phyloP scores from a whole-genome alignment of 2,113 vertebrate genomes.

The Megaleporinus macrocephalus region DNA sequence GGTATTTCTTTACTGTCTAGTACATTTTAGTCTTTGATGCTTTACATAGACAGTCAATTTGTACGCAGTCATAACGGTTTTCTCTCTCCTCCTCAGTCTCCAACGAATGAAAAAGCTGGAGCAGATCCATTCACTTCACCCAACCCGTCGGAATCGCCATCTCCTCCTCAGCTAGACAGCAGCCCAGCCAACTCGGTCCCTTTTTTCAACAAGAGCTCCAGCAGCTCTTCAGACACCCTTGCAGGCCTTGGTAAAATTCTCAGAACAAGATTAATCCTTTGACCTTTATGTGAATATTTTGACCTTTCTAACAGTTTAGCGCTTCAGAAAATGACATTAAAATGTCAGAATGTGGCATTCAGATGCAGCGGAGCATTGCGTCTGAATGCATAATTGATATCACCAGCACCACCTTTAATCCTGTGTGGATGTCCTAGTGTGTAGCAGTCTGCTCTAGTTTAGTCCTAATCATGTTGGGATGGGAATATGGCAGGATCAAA shows the following conservation, averaged over 20 bases:
- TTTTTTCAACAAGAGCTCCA: conserved; percentile 71
- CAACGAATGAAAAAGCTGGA: conserved; percentile 70
- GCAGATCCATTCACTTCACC: conserved; percentile 73
- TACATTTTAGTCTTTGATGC: background rate
- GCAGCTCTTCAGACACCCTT: conserved; percentile 45
- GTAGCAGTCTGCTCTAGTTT: background rate
- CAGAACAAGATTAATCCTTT: conserved; percentile 17
- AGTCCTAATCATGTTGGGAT: background rate
- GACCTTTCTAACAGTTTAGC: conserved; percentile 21
- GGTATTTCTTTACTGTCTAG: background rate
- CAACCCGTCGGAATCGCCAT: conserved; percentile 52
- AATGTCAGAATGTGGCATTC: conserved; percentile 39
- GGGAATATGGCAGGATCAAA: too few species aligned
- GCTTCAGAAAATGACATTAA: conserved; percentile 5
- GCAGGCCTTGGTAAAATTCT: conserved; percentile 55
- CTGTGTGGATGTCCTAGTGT: background rate
- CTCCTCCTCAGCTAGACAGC: conserved; percentile 54
- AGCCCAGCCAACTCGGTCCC: conserved; percentile 62
- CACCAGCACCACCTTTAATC: background rate
- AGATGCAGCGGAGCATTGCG: background rate
- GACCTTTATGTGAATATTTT: conserved; percentile 24
- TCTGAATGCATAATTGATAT: conserved; percentile 1
- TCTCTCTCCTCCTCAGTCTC: conserved; percentile 62
- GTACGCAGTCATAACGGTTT: background rate
- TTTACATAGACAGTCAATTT: background rate